Evolutionary conservation across 1,140 invertebrate genomes (phyloP).

Genomic region (Drosophila mauritiana): DNA sequence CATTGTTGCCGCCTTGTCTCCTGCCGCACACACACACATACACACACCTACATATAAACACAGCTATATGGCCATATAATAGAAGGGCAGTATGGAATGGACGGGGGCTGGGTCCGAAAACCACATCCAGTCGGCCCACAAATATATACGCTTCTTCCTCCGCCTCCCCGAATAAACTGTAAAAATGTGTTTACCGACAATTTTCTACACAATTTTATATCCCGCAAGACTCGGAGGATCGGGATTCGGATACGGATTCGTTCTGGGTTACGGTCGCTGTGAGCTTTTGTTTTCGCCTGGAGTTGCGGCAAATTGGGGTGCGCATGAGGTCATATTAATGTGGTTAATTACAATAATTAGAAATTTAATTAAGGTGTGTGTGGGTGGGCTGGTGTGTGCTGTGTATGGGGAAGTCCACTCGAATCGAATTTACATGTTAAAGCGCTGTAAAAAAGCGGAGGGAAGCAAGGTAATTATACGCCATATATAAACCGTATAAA

Average conservation of each 20-base stretch:
- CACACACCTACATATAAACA: neutral
- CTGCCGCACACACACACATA: neutral
- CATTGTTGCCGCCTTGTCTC: slow-evolving; percentile 30
- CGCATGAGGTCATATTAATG: slow-evolving; percentile 83
- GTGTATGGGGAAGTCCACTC: slow-evolving; percentile 35
- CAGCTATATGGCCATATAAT: slow-evolving; percentile 29
- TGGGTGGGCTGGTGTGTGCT: slow-evolving; percentile 30
- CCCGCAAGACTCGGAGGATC: slow-evolving; percentile 33
- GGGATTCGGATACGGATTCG: neutral
- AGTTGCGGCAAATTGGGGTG: slow-evolving; percentile 80
- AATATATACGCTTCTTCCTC: slow-evolving; percentile 30
- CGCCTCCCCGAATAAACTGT: slow-evolving; percentile 73
- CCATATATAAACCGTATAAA: slow-evolving; percentile 58
- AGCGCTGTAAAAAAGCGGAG: slow-evolving; percentile 63
- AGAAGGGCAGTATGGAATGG: slow-evolving; percentile 48
- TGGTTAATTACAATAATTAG: slow-evolving; percentile 83
- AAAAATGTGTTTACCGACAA: slow-evolving; percentile 83
- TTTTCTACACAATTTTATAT: slow-evolving; percentile 83
- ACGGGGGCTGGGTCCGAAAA: slow-evolving; percentile 14
- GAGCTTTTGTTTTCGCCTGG: slow-evolving; percentile 48
- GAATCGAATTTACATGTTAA: slow-evolving; percentile 82
- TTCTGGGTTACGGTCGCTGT: slow-evolving; percentile 5
- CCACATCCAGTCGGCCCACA: slow-evolving; percentile 33
- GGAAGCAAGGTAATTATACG: slow-evolving; percentile 43
- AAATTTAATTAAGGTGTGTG: slow-evolving; percentile 80